Evolutionary conservation across 2,797 vertebrate genomes (phyloP), one percentile per base, ranked within the genome.

Genomic region (Enteromius unitaeniatus): DNA sequence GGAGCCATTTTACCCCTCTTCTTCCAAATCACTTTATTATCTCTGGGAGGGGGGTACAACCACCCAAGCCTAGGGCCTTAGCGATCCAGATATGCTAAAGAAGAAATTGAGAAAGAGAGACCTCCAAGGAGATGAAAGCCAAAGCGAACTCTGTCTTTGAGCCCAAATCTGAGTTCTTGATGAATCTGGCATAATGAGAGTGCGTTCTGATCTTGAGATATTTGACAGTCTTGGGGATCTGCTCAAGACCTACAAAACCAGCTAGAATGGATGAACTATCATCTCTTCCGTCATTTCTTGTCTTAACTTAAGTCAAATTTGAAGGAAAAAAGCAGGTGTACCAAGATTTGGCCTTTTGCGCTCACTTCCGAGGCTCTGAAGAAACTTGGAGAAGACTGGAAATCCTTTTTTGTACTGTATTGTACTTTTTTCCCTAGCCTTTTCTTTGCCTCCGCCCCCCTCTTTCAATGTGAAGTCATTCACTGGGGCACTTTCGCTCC

Each of bases 401-500:
- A 83, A 74, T 65, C 67, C 67, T 78, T 87, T 78, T 28, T 42
- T n/a, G 13, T 15, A 45, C 45, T 60, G 58, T 76, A 82, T 78
- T 83, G 69, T 84, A 86, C 77, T 82, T 60, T 78, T 65, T 75
- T 45, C 6, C 78, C 45, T 55, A 78, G 23, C 55, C 58, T 84
- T 83, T 81, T 75, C 47, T 73, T 79, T 83, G 74, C 58, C 42
- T 67, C 47, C 31, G 9, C 76, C 34, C 70, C 40, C 34, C 83
- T 78, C 73, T 49, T 53, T 64, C 69, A 40, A 73, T 31, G 34
- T 78, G 83, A 79, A 83, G 85, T 87, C 87, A 89, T 89, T 85
- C 93, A 94, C 87, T 89, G 89, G 84, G 84, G 76, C 84, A 90
- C 87, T 62, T 87, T 92, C 86, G 88, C 90, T 88, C 90, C 82